A percentile compares a stretch with the other conserved stretches of the same genome.
phyloP scores from a whole-genome alignment of 2,888 invertebrate species.

The Hirtodrosophila cameraria region DNA sequence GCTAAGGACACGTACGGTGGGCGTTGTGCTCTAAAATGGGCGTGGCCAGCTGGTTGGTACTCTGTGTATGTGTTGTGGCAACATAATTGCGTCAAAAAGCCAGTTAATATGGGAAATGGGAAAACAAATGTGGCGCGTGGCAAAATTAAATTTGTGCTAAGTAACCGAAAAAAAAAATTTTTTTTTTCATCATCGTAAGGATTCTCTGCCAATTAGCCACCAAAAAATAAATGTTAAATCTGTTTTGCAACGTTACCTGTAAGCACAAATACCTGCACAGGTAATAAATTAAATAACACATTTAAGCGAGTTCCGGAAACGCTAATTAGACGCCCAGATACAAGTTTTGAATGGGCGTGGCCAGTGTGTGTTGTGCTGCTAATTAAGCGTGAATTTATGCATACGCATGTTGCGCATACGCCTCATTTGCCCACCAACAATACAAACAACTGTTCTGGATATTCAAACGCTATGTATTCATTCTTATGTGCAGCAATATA shows the following conservation, averaged over 20 bases:
- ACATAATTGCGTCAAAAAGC: conserved; percentile 71
- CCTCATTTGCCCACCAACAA: conserved; percentile 53
- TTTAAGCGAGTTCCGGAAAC: conserved; percentile 41
- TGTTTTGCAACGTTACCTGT: neutral
- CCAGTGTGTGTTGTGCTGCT: conserved; percentile 31
- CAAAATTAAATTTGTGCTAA: conserved; percentile 55
- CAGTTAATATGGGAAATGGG: conserved; percentile 59
- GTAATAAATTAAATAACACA: conserved; percentile 45
- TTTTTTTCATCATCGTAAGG: neutral
- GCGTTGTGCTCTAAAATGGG: conserved; percentile 14
- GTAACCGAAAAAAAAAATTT: conserved; percentile 20
- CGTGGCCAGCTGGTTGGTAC: conserved; percentile 23
- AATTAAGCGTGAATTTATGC: conserved; percentile 78
- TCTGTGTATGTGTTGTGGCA: conserved; percentile 36
- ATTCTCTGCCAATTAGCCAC: conserved; percentile 35
- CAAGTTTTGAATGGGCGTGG: conserved; percentile 12
- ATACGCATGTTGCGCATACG: conserved; percentile 75
- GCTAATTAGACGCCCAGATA: conserved; percentile 56
- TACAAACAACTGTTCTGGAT: conserved; percentile 34
- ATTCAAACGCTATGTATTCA: conserved; percentile 27
- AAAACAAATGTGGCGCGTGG: conserved; percentile 45
- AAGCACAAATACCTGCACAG: neutral
- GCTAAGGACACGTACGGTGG: conserved; percentile 54
- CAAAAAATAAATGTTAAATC: neutral
- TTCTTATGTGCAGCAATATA: conserved; percentile 24